Evolutionary conservation across 1,140 invertebrate species (phyloP), one percentile per base, ranked within the genome.

Genomic region (Drosophila ogumai): DNA sequence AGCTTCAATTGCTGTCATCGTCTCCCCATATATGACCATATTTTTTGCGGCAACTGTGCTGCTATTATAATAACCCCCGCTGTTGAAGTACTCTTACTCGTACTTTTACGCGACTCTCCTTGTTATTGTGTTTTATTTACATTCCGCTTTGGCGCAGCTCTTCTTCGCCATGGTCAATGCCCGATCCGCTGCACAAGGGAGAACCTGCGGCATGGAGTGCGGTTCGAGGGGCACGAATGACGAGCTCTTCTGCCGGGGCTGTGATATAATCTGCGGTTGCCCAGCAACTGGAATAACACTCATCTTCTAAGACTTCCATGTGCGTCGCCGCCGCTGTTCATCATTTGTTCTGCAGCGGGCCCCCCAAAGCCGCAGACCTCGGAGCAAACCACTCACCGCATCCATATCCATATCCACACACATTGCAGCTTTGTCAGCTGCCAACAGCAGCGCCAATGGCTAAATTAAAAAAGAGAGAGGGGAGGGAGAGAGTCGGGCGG

Each of bases 151-250:
- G 44, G 40, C 60, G 71, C 64, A 76, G 84, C 80, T 79, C 58
- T 80, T 74, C 85, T 80, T 71, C 85, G 81, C 88, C 85, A 88
- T 88, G 85, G 85, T 88, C 85, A 88, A 90, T 90, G 85, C 69
- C 85, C 85, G 81, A 75, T 82, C 64, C 66, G 31, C 66, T 38
- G 61, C 63, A 55, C 8, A 54, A 58, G 25, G 50, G 68, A 49
- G 50, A n/a, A 10, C 34, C 25, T 28, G 0, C 25, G 25, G 25
- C 25, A 6, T 28, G 25, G 43, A 19, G 36, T 17, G 28, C 17
- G 55, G 36, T 7, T 17, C 13, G 19, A 22, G 36, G 46, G 46
- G 22, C 58, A 25, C 50, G n/a, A 57, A 75, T 57, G 76, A 75
- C 58, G 75, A 67, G 65, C 32, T 44, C 60, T 60, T 32, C 50